Evolutionary conservation across 2,113 vertebrate species (phyloP).

Genomic region (Eleginops maclovinus): DNA sequence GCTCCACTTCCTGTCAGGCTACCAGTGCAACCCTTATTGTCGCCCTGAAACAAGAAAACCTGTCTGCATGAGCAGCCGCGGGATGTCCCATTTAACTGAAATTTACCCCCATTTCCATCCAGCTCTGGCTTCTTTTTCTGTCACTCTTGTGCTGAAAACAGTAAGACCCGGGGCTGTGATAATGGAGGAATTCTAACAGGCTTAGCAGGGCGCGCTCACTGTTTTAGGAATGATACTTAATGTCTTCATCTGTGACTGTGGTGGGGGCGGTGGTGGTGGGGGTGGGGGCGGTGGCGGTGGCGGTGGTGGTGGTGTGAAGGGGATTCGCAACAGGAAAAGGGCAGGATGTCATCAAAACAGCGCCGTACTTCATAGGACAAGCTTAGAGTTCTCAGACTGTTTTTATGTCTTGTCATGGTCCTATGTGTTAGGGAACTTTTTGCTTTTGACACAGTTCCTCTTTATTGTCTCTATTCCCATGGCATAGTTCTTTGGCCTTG

Average conservation of each 20-base stretch:
- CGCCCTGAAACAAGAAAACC: constrained; percentile 47
- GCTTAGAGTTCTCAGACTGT: background rate
- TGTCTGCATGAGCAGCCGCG: constrained; percentile 42
- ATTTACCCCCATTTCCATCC: background rate
- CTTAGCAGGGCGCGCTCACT: constrained; percentile 35
- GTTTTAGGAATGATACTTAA: constrained; percentile 46
- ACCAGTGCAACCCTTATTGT: constrained; percentile 54
- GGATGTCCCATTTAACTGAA: constrained; percentile 62
- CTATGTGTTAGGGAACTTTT: too few relatives aligned
- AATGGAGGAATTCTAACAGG: constrained; percentile 41
- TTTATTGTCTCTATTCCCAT: too few relatives aligned
- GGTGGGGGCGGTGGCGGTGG: too few relatives aligned
- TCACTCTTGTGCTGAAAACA: constrained; percentile 47
- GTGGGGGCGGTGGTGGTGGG: too few relatives aligned
- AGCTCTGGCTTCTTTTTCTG: constrained; percentile 7
- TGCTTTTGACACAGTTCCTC: too few relatives aligned
- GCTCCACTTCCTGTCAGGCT: constrained; percentile 66
- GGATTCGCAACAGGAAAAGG: constrained; percentile 12
- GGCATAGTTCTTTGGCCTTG: too few relatives aligned
- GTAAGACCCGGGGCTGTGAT: constrained; percentile 41
- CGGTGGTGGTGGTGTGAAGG: constrained; percentile 4
- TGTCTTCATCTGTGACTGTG: constrained; percentile 26
- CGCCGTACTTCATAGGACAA: background rate
- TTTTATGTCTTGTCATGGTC: background rate
- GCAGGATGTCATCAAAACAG: constrained; percentile 31